These are phyloP conservation scores for Tautogolabrus adspersus DNA, from an alignment of 2,113 vertebrate genomes.

Conservation along the genomic window DNA sequence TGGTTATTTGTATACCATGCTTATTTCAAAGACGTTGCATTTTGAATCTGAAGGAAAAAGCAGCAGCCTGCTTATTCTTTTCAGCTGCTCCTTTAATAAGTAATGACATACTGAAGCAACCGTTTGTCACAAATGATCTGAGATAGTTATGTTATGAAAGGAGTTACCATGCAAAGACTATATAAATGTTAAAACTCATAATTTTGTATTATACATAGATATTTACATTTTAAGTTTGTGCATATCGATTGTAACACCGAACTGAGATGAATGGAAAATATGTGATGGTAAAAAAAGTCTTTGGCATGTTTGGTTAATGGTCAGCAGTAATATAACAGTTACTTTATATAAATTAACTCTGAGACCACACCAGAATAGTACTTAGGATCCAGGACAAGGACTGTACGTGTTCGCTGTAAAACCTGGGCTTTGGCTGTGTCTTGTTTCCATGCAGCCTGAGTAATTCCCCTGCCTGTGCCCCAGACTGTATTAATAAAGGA, in stretches of 20 bases:
- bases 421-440: conserved; percentile 39
- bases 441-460: conserved; percentile 59
- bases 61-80: too few relatives aligned
- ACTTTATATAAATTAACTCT: background rate
- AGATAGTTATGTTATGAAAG: background rate
- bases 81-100: too few relatives aligned
- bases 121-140: background rate
- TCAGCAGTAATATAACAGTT: background rate
- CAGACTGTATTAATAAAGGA: conserved; percentile 74
- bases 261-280: conserved; percentile 3
- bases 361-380: conserved; percentile 4
- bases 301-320: background rate
- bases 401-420: conserved; percentile 8
- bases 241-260: background rate
- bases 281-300: background rate
- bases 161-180: background rate
- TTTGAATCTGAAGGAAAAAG: too few relatives aligned
- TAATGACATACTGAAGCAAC: too few relatives aligned
- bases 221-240: background rate
- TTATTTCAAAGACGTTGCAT: too few relatives aligned
- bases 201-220: background rate
- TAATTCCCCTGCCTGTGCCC: conserved; percentile 65
- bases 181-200: background rate
- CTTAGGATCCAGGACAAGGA: background rate
- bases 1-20: too few relatives aligned